Base-by-base conservation (phyloP, 2,797 vertebrate species). In the Leuciscus waleckii region DNA sequence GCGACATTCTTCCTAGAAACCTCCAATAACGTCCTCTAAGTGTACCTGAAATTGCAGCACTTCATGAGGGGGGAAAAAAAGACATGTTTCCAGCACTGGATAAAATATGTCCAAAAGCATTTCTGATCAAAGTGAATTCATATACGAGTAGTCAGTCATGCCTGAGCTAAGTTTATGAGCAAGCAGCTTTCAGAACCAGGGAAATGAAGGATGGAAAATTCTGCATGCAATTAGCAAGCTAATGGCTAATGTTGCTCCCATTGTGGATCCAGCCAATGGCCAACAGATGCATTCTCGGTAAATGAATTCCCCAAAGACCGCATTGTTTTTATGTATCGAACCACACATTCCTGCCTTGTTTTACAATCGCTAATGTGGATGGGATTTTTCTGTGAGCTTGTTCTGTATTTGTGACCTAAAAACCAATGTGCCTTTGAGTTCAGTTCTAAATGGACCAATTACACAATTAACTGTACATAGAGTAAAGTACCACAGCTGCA, bases 251-350 rank as follows among this genome's bases (percentile, higher is more conserved):
- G 89, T 86, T 86, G 88, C 87, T 91, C 89, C 88, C 89, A 89
- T 93, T 92, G 90, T 35, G 88, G 91, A 91, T 89, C 90, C 89
- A 67, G 92, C 85, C 88, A 90, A 92, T 92, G 92, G 88, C 88
- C 86, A 70, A 92, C 93, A 94, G 93, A 95, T 94, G 92, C 89
- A 93, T 90, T 89, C 90, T 93, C 91, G 80, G 94, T 93, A 93
- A 94, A 94, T 92, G 87, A 92, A 94, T 93, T 93, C 92, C 91
- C 92, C 51, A 54, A 35, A 91, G 91, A 94, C 93, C 92, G 14
- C 91, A 93, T 79, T 93, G 92, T 95, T 95, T 95, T 95, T 92
- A 94, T 93, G 93, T 93, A 90, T 90, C 92, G 41, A 93, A 90
- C 93, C 90, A 92, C 67, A 54, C 93, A 95, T 95, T 94, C 94